A percentile compares a stretch with the other conserved stretches of the same genome.
phyloP scores from a whole-genome alignment of 2,888 invertebrate species.

The Mayetiola destructor region DNA sequence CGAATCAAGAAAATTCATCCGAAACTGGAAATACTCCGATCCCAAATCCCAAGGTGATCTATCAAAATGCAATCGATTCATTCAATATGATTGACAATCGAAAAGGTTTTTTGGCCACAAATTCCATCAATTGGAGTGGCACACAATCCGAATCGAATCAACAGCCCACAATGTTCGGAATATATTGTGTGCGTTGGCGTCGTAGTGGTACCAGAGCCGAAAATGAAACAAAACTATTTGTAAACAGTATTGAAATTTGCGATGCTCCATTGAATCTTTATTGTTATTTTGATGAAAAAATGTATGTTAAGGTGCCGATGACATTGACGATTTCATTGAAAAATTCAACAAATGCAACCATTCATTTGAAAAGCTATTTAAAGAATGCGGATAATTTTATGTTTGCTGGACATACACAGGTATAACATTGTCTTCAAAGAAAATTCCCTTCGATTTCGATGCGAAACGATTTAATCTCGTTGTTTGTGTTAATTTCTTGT shows the following conservation, averaged over 20 bases:
- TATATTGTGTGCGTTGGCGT: slow-evolving; percentile 34
- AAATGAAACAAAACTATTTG: slow-evolving; percentile 34
- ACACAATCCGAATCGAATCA: slow-evolving; percentile 17
- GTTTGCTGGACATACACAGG: slow-evolving; percentile 89
- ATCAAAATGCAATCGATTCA: slow-evolving; percentile 31
- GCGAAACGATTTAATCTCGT: neutral
- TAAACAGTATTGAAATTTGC: slow-evolving; percentile 29
- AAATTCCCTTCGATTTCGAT: neutral
- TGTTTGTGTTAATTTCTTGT: too few species aligned
- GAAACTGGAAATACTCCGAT: neutral
- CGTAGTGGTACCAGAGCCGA: slow-evolving; percentile 29
- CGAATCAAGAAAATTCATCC: slow-evolving; percentile 17
- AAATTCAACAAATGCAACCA: slow-evolving; percentile 32
- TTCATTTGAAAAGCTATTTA: slow-evolving; percentile 31
- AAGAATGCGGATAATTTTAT: slow-evolving; percentile 65
- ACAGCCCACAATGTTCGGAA: slow-evolving; percentile 24
- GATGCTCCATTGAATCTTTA: slow-evolving; percentile 34
- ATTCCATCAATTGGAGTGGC: slow-evolving; percentile 5
- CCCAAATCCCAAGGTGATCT: slow-evolving; percentile 16
- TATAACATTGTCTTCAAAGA: slow-evolving; percentile 24
- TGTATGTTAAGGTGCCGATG: slow-evolving; percentile 35
- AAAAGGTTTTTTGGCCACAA: slow-evolving; percentile 31
- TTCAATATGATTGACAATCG: slow-evolving; percentile 32
- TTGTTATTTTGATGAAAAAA: slow-evolving; percentile 34
- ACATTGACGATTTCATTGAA: slow-evolving; percentile 32